These are phyloP conservation scores for Miichthys miiuy DNA, from an alignment of 2,797 vertebrate genomes.

Conservation along the genomic window DNA sequence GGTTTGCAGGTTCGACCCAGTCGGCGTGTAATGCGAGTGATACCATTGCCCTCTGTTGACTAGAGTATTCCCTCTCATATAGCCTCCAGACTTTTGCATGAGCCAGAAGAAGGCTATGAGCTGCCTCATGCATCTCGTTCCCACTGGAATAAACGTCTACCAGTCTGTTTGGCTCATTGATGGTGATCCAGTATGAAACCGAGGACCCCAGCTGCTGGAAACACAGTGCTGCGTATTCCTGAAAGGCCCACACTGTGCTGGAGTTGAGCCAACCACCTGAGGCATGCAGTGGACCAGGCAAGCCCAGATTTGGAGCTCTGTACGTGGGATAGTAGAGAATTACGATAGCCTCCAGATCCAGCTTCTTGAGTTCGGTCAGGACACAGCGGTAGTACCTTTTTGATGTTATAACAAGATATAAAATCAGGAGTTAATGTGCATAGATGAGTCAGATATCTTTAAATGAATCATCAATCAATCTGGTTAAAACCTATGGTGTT, in stretches of 20 bases:
- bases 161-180: conserved; percentile 95
- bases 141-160: conserved; percentile 84
- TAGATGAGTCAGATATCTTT: background rate
- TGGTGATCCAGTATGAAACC: conserved; percentile 94
- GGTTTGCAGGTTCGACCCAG: conserved; percentile 95
- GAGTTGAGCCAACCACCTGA: conserved; percentile 92
- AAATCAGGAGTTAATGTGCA: conserved; percentile 13
- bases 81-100: conserved; percentile 91
- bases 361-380: conserved; percentile 88
- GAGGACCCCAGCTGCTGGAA: conserved; percentile 90
- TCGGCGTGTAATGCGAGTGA: conserved; percentile 94
- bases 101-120: conserved; percentile 91
- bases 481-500: background rate
- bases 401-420: conserved; percentile 12
- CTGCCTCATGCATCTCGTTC: conserved; percentile 85
- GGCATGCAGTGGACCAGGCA: conserved; percentile 86
- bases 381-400: conserved; percentile 92
- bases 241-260: conserved; percentile 87
- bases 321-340: conserved; percentile 92
- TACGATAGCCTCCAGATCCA: conserved; percentile 85
- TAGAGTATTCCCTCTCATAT: conserved; percentile 83
- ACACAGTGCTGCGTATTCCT: conserved; percentile 89
- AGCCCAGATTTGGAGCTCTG: conserved; percentile 81
- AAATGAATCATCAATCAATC: background rate
- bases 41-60: conserved; percentile 83